A percentile compares a stretch with the other conserved stretches of the same genome.
These are phyloP conservation scores for Hylyphantes graminicola DNA, from an alignment of 1,140 invertebrate species.

Conservation along the genomic window DNA sequence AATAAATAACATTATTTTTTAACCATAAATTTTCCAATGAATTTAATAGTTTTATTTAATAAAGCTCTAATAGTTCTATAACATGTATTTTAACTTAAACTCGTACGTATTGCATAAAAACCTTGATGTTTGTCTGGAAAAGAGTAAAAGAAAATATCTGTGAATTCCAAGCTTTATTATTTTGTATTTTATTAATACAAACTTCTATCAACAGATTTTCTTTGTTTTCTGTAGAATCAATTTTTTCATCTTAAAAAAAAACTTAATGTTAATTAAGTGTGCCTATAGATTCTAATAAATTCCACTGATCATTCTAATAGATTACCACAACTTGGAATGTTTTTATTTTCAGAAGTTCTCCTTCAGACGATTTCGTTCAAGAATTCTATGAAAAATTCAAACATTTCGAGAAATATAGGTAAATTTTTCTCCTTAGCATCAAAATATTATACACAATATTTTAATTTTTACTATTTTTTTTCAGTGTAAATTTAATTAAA, in stretches of 20 bases:
- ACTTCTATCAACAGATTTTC: not conserved
- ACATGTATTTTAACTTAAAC: too few relatives aligned
- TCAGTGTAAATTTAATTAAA: not conserved
- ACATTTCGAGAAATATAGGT: conserved; percentile 50
- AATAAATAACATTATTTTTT: too few relatives aligned
- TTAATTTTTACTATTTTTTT: not conserved
- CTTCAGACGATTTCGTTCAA: conserved; percentile 40
- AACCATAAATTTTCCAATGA: too few relatives aligned
- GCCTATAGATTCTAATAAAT: not conserved
- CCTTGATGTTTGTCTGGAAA: too few relatives aligned
- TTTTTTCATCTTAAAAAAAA: not conserved
- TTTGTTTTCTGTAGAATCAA: not conserved
- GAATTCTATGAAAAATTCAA: conserved; percentile 56
- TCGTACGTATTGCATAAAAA: too few relatives aligned
- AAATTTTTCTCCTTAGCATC: conserved; percentile 6
- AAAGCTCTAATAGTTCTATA: too few relatives aligned
- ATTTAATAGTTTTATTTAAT: too few relatives aligned
- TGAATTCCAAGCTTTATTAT: too few relatives aligned
- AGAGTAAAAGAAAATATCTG: too few relatives aligned
- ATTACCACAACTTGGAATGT: not conserved
- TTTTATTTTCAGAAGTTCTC: conserved; percentile 13
- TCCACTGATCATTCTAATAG: not conserved
- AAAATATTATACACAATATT: not conserved
- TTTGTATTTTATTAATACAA: too few relatives aligned
- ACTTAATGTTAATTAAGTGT: not conserved